Conservation (phyloP, 2,888 invertebrate genomes). For the Phytoseiulus persimilis region DNA sequence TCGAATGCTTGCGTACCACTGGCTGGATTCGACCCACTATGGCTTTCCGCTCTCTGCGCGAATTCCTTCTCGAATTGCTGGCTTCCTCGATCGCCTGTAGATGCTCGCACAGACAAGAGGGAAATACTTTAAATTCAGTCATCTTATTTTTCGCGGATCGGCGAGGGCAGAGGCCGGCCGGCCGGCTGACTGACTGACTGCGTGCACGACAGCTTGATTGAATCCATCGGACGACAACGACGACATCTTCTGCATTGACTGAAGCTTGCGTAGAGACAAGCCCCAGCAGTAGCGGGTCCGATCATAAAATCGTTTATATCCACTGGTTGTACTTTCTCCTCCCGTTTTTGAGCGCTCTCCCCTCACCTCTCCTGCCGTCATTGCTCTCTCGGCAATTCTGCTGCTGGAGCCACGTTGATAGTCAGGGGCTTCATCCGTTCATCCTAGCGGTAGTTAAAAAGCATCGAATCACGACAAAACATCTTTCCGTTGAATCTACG, state of each 20-base stretch:
- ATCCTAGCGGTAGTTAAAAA: neutral
- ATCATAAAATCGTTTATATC: conserved; percentile 5
- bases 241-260: neutral
- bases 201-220: neutral
- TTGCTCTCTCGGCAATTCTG: neutral
- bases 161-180: no score
- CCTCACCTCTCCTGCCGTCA: neutral
- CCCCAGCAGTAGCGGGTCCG: neutral
- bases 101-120: neutral
- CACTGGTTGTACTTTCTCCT: neutral
- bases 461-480: neutral
- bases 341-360: neutral
- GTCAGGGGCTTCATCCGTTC: neutral
- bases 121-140: neutral
- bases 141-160: neutral
- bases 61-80: neutral
- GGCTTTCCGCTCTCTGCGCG: neutral
- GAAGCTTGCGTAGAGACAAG: neutral
- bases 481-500: neutral
- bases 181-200: no score
- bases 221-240: neutral
- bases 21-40: neutral
- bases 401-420: neutral
- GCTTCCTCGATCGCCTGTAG: neutral
- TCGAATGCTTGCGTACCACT: neutral